Percentiles rank a stretch among this genome's conserved stretches.
phyloP scores from a whole-genome alignment of 2,797 vertebrate species.

The Luscinia megarhynchos region DNA sequence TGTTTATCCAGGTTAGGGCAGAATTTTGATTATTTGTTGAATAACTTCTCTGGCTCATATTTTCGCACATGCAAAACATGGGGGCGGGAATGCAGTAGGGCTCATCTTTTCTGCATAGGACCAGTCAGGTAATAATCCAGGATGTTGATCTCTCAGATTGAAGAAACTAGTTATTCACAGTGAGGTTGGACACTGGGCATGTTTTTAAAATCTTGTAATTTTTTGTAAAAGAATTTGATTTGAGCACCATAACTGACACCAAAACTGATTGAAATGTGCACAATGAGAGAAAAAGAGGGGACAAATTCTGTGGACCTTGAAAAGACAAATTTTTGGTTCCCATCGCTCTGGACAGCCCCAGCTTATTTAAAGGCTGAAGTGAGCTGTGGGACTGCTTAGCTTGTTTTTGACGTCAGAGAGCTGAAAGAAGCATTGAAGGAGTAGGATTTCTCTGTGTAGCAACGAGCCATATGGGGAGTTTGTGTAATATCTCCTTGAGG shows the following conservation, averaged over 20 bases:
- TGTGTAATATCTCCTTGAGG: slow-evolving; percentile 17
- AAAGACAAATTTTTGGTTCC: background rate
- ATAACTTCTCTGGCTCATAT: background rate
- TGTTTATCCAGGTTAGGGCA: background rate
- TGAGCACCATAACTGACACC: background rate
- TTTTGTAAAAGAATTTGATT: background rate
- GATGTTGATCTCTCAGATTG: background rate
- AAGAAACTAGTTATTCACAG: background rate
- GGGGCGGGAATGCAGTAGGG: background rate
- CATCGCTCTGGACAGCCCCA: background rate
- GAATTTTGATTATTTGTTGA: background rate
- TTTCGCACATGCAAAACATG: background rate
- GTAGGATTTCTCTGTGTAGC: slow-evolving; percentile 20
- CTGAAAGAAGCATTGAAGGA: slow-evolving; percentile 10
- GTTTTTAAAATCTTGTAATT: background rate
- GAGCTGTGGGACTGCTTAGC: background rate
- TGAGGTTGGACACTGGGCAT: background rate
- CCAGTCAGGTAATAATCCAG: background rate
- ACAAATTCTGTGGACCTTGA: background rate
- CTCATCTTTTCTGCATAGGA: background rate
- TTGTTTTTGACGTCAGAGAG: slow-evolving; percentile 29
- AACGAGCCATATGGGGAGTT: slow-evolving; percentile 40
- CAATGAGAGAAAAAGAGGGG: background rate
- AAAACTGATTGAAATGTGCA: background rate
- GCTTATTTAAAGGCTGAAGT: background rate